Evolutionary conservation across 2,888 invertebrate genomes (phyloP).

Genomic region (Nemotelus nigrinus): DNA sequence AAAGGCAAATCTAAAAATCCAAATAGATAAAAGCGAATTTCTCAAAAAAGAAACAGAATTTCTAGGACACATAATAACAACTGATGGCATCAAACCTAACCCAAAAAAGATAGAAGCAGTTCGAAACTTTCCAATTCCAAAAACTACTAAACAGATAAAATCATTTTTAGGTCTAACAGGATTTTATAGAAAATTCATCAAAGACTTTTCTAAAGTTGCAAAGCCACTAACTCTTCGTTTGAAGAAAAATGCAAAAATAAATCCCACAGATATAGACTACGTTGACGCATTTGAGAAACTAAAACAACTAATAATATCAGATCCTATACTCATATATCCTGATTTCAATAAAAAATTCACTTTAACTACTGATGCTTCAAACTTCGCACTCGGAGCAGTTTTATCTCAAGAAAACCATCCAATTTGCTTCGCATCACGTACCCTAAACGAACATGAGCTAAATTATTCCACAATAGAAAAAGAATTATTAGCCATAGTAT

Average conservation of each 20-base stretch:
- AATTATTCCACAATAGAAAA: conserved; percentile 11
- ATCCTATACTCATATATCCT: conserved; percentile 3
- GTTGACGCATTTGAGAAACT: not conserved
- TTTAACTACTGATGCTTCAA: conserved; percentile 6
- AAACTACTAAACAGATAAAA: conserved; percentile 2
- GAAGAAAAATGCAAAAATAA: conserved; percentile 1
- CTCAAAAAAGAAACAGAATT: conserved; percentile 46
- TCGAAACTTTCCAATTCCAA: not conserved
- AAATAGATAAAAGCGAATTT: conserved; percentile 49
- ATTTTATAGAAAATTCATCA: conserved; percentile 6
- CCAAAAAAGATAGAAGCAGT: conserved; percentile 53
- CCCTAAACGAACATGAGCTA: not conserved
- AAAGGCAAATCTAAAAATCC: conserved; percentile 53
- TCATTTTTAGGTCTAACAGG: conserved; percentile 2
- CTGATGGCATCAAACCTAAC: conserved; percentile 56
- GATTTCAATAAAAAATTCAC: conserved; percentile 2
- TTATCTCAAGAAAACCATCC: conserved; percentile 53
- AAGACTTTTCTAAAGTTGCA: conserved; percentile 10
- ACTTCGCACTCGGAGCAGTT: conserved; percentile 47
- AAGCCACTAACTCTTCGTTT: not conserved
- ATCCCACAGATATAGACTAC: not conserved
- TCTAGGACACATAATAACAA: conserved; percentile 56
- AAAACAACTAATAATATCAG: not conserved
- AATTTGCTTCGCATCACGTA: not conserved
- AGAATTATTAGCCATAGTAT: conserved; percentile 42